These are phyloP conservation scores for Sylvilagus bachmani DNA, from an alignment of 2,113 vertebrate genomes.

Conservation along the genomic window DNA sequence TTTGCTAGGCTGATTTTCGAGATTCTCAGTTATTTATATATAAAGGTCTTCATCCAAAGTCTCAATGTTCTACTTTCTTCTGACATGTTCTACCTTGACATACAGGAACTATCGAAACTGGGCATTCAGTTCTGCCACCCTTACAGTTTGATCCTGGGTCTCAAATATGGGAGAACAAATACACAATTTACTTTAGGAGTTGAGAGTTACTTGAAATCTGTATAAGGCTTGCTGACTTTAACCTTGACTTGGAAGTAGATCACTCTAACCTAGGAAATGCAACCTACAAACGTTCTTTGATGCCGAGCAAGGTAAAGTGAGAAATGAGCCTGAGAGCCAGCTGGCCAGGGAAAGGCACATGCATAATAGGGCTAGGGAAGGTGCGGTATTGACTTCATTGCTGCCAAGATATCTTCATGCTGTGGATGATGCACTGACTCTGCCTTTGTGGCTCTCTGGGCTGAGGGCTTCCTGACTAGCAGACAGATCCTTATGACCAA, in stretches of 20 bases:
- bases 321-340: neutral
- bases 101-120: neutral
- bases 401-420: neutral
- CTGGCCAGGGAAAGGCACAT: neutral
- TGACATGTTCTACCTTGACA: neutral
- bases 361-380: neutral
- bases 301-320: neutral
- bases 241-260: neutral
- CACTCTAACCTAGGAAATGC: neutral
- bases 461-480: neutral
- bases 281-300: neutral
- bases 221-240: neutral
- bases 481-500: neutral
- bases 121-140: neutral
- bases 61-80: neutral
- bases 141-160: neutral
- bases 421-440: neutral
- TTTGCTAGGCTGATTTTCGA: neutral
- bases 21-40: neutral
- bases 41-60: neutral
- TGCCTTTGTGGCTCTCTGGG: neutral
- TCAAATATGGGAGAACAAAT: neutral
- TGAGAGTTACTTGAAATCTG: constrained; percentile 1
- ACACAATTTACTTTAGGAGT: neutral
- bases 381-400: neutral